Base-by-base conservation (phyloP, 2,113 vertebrate species). In the Oriolus oriolus region DNA sequence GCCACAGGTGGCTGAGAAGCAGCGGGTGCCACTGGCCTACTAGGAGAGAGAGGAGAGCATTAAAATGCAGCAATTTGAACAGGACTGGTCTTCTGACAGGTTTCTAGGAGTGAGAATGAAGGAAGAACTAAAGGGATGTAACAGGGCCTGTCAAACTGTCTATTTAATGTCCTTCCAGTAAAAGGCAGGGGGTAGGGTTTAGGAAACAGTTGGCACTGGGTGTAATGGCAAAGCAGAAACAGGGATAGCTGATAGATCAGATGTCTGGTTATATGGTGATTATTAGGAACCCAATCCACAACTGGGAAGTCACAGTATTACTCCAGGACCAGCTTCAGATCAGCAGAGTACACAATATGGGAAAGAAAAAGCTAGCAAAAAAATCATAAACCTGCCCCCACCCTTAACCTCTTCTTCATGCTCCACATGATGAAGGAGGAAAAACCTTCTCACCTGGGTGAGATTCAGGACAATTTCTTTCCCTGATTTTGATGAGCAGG, bases 201-300 rank as follows among this genome's bases (percentile, higher is more conserved):
- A 76, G 41, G 74, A 50, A 31, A 71, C 1, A 1, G 14, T 24
- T 61, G 65, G 23, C 1, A 1, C 24, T 44, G 27, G 13, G 24
- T 65, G 17, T 16, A 64, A 65, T 2, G 13, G n/a, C 5, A 28
- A 28, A 87, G 35, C 42, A 80, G 49, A 74, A 85, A 45, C 18
- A 73, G 6, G 15, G 56, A 88, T 1, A 68, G 37, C 4, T 49
- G 11, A 87, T 3, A 24, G 33, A 91, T 71, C 39, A 68, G 61
- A 39, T 10, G 12, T 11, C 11, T 1, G 0, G n/a, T 77, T 54
- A 74, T 4, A 54, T 0, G 0, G n/a, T 4, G 12, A 69, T 73
- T 80, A 74, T 11, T 14, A 74, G 9, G 33, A 80, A 66, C 8
- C 19, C n/a, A 28, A 41, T 37, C 35, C n/a, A 35, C 0, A 2